phyloP scores from a whole-genome alignment of 2,797 vertebrate species.

The Capromys pilorides region DNA sequence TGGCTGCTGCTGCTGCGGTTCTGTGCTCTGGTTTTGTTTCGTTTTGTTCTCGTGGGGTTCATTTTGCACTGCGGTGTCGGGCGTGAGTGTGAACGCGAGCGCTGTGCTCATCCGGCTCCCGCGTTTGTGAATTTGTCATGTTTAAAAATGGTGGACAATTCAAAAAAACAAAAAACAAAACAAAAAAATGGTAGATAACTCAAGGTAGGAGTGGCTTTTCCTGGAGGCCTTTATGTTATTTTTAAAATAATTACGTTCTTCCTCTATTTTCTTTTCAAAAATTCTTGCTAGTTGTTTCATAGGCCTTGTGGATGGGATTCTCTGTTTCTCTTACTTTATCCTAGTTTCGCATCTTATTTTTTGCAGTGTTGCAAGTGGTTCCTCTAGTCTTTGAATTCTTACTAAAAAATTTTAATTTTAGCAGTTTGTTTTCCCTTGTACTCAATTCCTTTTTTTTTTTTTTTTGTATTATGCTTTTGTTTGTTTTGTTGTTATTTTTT shows the following conservation, averaged over 20 bases:
- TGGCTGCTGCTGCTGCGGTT: neutral
- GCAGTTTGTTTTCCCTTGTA: neutral
- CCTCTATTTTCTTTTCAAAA: neutral
- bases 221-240: neutral
- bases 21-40: neutral
- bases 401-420: conserved; percentile 41
- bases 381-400: conserved; percentile 34
- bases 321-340: neutral
- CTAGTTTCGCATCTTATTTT: neutral
- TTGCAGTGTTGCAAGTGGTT: neutral
- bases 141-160: neutral
- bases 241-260: conserved; percentile 36
- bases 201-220: neutral
- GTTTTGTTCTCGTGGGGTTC: neutral
- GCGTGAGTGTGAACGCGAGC: neutral
- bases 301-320: neutral
- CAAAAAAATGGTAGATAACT: neutral
- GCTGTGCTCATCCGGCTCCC: neutral
- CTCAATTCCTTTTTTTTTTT: neutral
- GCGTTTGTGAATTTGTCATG: neutral
- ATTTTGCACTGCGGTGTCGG: conserved; percentile 5
- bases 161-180: too few relatives aligned
- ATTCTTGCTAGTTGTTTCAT: neutral
- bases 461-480: neutral
- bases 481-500: neutral